These are phyloP conservation scores for Leptothorax acervorum DNA, from an alignment of 2,888 invertebrate genomes.

Conservation along the genomic window DNA sequence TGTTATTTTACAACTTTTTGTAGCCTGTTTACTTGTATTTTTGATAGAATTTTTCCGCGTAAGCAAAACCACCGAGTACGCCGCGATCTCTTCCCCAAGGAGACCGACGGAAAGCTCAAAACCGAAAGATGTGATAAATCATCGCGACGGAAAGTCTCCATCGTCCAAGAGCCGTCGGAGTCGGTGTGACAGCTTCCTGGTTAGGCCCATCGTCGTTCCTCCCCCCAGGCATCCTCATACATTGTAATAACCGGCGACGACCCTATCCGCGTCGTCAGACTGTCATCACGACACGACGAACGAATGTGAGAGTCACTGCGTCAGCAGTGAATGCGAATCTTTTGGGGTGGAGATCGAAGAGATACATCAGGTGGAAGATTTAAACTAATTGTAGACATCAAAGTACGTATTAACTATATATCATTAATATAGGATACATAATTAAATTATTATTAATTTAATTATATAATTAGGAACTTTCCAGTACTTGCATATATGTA, in stretches of 20 bases:
- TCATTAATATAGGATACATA: background rate
- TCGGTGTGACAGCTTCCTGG: slow-evolving; percentile 33
- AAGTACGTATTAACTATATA: slow-evolving; percentile 49
- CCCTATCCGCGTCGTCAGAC: slow-evolving; percentile 19
- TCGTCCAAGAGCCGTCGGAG: slow-evolving; percentile 46
- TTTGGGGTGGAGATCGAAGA: slow-evolving; percentile 60
- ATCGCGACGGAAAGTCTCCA: slow-evolving; percentile 55
- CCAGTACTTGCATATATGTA: background rate
- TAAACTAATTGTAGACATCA: slow-evolving; percentile 41
- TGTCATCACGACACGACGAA: slow-evolving; percentile 58
- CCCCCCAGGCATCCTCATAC: background rate
- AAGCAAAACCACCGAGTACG: slow-evolving; percentile 24
- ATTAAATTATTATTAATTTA: background rate
- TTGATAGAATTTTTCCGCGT: slow-evolving; percentile 58
- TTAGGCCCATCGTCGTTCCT: slow-evolving; percentile 48
- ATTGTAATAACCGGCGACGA: slow-evolving; percentile 9
- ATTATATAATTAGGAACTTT: background rate
- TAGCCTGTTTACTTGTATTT: slow-evolving; percentile 56
- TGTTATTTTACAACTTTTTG: slow-evolving; percentile 66
- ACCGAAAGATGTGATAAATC: slow-evolving; percentile 67
- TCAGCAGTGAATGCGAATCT: slow-evolving; percentile 63
- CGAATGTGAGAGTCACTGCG: slow-evolving; percentile 60
- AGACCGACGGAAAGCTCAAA: slow-evolving; percentile 42
- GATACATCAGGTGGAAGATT: slow-evolving; percentile 64
- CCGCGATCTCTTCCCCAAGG: slow-evolving; percentile 43